A percentile compares a stretch with the other conserved stretches of the same genome.
Evolutionary conservation across 2,797 vertebrate species (phyloP).

Genomic region (Catostomus latipinnis): DNA sequence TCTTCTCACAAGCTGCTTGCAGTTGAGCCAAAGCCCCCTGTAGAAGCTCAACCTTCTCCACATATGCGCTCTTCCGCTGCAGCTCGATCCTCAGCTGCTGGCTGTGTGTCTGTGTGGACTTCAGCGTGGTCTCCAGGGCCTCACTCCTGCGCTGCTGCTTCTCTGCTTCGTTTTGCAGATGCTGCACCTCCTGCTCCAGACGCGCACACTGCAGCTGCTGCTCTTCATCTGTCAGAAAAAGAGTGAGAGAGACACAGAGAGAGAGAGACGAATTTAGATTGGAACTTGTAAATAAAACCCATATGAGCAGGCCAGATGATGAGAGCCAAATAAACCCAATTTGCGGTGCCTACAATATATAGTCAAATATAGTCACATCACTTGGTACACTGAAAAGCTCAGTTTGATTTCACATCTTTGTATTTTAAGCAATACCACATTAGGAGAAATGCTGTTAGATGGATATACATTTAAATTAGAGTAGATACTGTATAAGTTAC

Average conservation of each 20-base stretch:
- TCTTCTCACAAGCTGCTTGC: slow-evolving; percentile 94
- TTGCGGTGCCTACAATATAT: background rate
- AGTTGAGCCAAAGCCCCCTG: slow-evolving; percentile 94
- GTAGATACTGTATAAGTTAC: too few species aligned
- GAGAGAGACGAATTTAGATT: background rate
- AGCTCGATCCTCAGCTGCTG: slow-evolving; percentile 90
- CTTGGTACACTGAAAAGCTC: background rate
- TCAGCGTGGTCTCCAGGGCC: slow-evolving; percentile 87
- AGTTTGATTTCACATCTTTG: too few species aligned
- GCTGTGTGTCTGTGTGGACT: slow-evolving; percentile 81
- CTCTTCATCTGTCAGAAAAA: slow-evolving; percentile 77
- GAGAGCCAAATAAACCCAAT: background rate
- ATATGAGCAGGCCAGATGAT: background rate
- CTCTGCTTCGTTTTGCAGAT: slow-evolving; percentile 81
- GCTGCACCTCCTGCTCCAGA: slow-evolving; percentile 84
- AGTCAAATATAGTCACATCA: background rate
- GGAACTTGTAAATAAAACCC: background rate
- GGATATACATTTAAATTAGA: too few species aligned
- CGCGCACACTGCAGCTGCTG: slow-evolving; percentile 86
- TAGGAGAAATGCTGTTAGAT: too few species aligned
- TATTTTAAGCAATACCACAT: too few species aligned
- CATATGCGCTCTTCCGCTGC: slow-evolving; percentile 90
- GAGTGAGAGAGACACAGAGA: background rate
- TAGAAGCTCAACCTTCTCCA: slow-evolving; percentile 94
- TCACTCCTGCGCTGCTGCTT: slow-evolving; percentile 85